Conservation (phyloP, 2,888 invertebrate genomes). For the Tridacna crocea region DNA sequence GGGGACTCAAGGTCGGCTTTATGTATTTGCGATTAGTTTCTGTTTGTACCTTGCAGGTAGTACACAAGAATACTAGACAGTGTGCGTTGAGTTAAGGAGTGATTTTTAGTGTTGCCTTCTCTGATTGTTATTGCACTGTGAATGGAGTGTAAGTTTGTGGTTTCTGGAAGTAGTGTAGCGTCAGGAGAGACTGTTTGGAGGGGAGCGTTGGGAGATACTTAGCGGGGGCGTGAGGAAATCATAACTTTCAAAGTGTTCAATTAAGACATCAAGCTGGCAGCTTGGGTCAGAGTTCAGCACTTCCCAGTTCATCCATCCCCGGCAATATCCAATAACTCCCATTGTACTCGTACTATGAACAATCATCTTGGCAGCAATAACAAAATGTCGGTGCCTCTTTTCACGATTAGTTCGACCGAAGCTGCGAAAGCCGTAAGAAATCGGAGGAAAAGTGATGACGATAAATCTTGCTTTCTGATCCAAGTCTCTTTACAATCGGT, state of each 20-base stretch:
- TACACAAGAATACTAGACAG: not conserved
- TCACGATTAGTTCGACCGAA: conserved; percentile 74
- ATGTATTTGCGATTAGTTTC: conserved; percentile 17
- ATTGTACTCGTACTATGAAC: not conserved
- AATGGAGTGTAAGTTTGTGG: not conserved
- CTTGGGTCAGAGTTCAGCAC: conserved; percentile 40
- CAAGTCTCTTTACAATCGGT: conserved; percentile 76
- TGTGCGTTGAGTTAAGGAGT: not conserved
- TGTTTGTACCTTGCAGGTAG: not conserved
- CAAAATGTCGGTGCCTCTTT: conserved; percentile 70
- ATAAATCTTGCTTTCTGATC: conserved; percentile 75
- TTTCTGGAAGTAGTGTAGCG: too few relatives aligned
- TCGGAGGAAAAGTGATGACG: conserved; percentile 64
- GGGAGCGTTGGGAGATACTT: not conserved
- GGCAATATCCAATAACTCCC: not conserved
- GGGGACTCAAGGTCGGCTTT: conserved; percentile 20
- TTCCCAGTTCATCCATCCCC: conserved; percentile 27
- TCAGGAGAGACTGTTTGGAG: not conserved
- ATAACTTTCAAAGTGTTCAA: not conserved
- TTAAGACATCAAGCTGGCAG: conserved; percentile 43
- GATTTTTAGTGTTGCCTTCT: too few relatives aligned
- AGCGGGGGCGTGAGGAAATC: not conserved
- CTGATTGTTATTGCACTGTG: not conserved
- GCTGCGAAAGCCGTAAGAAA: conserved; percentile 69
- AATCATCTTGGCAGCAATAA: not conserved